Evolutionary conservation across 2,113 vertebrate species (phyloP), one percentile per base, ranked within the genome.

Genomic region (Otocyon megalotis): DNA sequence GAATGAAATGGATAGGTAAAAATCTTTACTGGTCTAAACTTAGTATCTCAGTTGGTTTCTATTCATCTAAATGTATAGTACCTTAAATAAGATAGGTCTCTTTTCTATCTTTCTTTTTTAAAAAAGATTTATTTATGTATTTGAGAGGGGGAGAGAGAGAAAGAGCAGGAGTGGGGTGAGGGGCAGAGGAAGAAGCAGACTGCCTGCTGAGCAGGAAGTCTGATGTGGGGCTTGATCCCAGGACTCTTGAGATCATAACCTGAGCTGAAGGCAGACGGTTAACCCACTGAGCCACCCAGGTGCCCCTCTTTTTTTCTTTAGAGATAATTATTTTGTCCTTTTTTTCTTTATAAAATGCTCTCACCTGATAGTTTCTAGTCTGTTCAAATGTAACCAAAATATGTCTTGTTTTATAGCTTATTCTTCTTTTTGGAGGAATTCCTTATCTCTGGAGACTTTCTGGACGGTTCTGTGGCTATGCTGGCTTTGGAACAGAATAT

Each of bases 361-460:
- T 93, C 7, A 54, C 35, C n/a, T 56, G 28, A 26, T 81, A 83
- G 67, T 96, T 89, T 88, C 43, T 65, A 93, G 10, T 84, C 26
- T 93, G 20, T 87, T 90, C 48, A 77, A 48, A 72, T 89, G 37
- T 96, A 56, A 97, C 54, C 60, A 88, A 89, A 71, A 2, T 96
- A 15, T 97, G 35, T 90, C 92, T 97, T 96, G 71, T 97, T 98
- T 98, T 97, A 71, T 93, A 99, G 99, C 98, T 99, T 98, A 99
- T 99, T 97, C 99, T 99, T 69, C 98, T 99, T 82, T 98, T 99
- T 93, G 99, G 99, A 94, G 99, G 99, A 97, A 99, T 99, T 97
- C 99, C 99, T 43, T 99, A 99, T 94, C 99, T 99, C 32, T 99
- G 99, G 99, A 98, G 97, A 74, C 83, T 99, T 8, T 99, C 99